Conservation (phyloP, 2,888 invertebrate species). For the Papilio gigon region DNA sequence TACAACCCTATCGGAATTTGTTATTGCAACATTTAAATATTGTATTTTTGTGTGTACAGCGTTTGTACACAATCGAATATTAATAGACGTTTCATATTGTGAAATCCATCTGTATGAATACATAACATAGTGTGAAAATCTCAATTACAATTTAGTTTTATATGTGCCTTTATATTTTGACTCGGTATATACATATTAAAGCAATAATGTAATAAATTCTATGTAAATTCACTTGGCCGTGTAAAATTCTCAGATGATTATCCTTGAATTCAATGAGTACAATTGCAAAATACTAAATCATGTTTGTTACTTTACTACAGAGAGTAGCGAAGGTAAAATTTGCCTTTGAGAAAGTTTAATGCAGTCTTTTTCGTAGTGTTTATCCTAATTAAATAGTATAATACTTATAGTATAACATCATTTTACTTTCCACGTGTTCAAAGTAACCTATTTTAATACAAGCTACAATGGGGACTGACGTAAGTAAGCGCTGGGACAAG, state of each 20-base stretch:
- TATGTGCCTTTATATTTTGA: background rate
- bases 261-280: background rate
- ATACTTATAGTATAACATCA: background rate
- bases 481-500: conserved; percentile 15
- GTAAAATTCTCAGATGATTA: background rate
- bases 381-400: background rate
- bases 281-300: background rate
- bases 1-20: background rate
- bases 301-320: background rate
- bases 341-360: too few relatives aligned
- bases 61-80: conserved; percentile 47
- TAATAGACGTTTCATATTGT: conserved; percentile 25
- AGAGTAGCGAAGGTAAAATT: background rate
- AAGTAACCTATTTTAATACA: background rate
- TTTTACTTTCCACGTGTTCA: background rate
- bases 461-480: conserved; percentile 19
- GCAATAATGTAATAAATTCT: background rate
- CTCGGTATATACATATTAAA: background rate
- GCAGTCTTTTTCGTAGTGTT: too few relatives aligned
- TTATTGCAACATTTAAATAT: conserved; percentile 45
- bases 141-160: conserved; percentile 5
- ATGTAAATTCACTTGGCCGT: too few relatives aligned
- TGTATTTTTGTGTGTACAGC: conserved; percentile 48
- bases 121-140: background rate
- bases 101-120: conserved; percentile 14